These are phyloP conservation scores for Melanargia galathea DNA, from an alignment of 2,888 invertebrate genomes.

Conservation along the genomic window DNA sequence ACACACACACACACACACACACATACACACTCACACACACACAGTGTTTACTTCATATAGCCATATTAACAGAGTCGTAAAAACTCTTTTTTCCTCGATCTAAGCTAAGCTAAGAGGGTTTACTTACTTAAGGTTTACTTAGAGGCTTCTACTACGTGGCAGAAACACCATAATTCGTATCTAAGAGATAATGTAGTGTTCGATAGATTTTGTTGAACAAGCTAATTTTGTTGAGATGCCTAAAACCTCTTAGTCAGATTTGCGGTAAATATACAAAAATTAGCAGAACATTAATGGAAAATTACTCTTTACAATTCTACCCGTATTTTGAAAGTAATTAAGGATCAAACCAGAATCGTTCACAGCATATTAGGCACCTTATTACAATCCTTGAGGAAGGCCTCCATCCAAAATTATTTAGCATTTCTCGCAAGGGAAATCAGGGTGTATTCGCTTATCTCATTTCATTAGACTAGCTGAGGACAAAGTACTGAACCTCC, in stretches of 20 bases:
- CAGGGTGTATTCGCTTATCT: constrained; percentile 70
- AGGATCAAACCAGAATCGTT: constrained; percentile 5
- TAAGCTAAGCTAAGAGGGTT: no score
- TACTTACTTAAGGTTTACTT: no score
- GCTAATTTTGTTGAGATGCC: neutral
- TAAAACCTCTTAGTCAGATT: neutral
- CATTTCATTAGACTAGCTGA: constrained; percentile 66
- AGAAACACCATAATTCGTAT: no score
- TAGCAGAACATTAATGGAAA: neutral
- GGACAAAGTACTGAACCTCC: constrained; percentile 55
- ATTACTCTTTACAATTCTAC: neutral
- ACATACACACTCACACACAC: no score
- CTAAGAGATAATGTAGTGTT: no score
- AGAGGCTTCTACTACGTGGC: no score
- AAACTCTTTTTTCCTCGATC: no score
- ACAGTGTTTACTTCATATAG: no score
- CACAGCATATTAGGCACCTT: constrained; percentile 26
- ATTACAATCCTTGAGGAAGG: constrained; percentile 36
- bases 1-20: no score
- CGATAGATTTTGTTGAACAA: no score
- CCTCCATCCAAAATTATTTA: constrained; percentile 44
- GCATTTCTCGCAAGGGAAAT: constrained; percentile 68
- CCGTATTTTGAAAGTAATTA: constrained; percentile 1
- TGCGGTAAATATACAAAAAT: neutral
- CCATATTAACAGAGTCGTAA: no score